Evolutionary conservation across 2,888 invertebrate genomes (phyloP).

Genomic region (Baronia brevicornis): DNA sequence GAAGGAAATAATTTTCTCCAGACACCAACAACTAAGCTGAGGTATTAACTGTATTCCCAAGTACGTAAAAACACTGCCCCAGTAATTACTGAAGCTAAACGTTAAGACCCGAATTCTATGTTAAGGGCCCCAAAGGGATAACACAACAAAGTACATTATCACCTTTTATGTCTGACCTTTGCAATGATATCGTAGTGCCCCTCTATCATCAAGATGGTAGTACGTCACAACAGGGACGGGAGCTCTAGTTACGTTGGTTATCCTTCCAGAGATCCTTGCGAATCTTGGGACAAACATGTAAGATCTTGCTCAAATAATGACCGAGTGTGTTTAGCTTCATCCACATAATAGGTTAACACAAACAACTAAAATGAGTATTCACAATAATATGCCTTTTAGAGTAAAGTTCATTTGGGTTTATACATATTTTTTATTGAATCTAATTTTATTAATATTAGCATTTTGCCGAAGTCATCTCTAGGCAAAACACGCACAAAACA

Average conservation of each 20-base stretch:
- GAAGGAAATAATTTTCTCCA: conserved; percentile 23
- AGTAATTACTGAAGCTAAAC: conserved; percentile 63
- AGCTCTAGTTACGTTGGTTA: conserved; percentile 31
- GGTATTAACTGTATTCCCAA: conserved; percentile 22
- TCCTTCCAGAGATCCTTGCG: conserved; percentile 29
- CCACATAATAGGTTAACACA: too few relatives aligned
- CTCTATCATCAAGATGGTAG: conserved; percentile 17
- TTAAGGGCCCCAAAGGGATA: conserved; percentile 59
- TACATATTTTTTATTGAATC: too few relatives aligned
- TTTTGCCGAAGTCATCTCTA: too few relatives aligned
- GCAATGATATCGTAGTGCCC: conserved; percentile 22
- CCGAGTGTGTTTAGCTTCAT: too few relatives aligned
- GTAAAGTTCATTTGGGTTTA: too few relatives aligned
- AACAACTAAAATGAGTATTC: too few relatives aligned
- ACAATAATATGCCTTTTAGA: too few relatives aligned
- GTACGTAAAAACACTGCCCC: conserved; percentile 48
- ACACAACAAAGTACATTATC: conserved; percentile 48
- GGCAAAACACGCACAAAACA: too few relatives aligned
- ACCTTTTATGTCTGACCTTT: conserved; percentile 51
- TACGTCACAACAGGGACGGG: conserved; percentile 17
- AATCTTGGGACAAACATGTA: conserved; percentile 38
- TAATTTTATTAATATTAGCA: too few relatives aligned
- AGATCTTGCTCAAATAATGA: conserved; percentile 39
- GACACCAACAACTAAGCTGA: conserved; percentile 21
- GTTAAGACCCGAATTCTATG: conserved; percentile 60